Conservation (phyloP, 1,140 invertebrate genomes). For the Brachionus plicatilis region DNA sequence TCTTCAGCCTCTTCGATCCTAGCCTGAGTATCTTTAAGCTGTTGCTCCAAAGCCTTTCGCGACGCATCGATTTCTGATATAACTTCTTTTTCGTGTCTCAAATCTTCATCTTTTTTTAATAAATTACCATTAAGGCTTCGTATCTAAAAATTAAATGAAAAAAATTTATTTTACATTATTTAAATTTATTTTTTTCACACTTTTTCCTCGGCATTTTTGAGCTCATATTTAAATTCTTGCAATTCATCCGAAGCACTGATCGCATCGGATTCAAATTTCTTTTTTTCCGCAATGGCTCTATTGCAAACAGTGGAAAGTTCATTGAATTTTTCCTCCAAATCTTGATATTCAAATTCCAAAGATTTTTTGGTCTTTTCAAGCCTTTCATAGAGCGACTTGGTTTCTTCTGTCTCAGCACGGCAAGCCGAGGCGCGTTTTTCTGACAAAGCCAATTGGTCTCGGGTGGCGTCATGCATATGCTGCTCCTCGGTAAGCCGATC, state of each 20-base stretch:
- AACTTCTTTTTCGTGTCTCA: constrained; percentile 37
- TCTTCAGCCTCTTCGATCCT: constrained; percentile 40
- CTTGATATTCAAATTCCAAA: constrained; percentile 29
- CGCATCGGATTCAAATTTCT: constrained; percentile 38
- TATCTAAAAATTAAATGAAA: not conserved
- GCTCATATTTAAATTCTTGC: constrained; percentile 2
- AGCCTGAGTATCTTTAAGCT: constrained; percentile 11
- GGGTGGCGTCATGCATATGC: constrained; percentile 26
- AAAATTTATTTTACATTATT: not conserved
- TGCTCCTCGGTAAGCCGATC: constrained; percentile 37
- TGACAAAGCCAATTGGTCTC: not conserved
- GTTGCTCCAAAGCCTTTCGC: constrained; percentile 2
- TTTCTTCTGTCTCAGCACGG: not conserved
- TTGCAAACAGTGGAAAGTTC: not conserved
- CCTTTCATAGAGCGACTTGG: not conserved
- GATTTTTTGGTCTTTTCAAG: constrained; percentile 18
- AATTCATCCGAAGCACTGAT: constrained; percentile 4
- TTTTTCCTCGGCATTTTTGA: constrained; percentile 15
- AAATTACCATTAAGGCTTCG: not conserved
- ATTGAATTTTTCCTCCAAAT: not conserved
- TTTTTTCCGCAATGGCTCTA: constrained; percentile 32
- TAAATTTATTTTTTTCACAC: not conserved
- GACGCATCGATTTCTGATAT: not conserved
- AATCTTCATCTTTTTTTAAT: constrained; percentile 29
- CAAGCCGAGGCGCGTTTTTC: not conserved